These are phyloP conservation scores for Panulirus ornatus DNA, from an alignment of 1,140 invertebrate species.

Conservation along the genomic window DNA sequence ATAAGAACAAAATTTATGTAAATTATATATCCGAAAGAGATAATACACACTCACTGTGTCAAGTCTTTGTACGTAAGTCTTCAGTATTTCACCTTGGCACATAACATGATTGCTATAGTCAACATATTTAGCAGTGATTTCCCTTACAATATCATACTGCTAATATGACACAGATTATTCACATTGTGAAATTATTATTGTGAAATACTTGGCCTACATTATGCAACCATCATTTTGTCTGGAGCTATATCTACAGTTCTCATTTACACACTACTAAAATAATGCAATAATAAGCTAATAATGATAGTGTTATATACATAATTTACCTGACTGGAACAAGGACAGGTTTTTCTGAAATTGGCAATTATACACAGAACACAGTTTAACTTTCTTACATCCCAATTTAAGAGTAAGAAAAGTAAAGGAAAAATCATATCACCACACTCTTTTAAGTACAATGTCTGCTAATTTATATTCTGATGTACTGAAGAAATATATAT, in stretches of 20 bases:
- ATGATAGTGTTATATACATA: slow-evolving; percentile 28
- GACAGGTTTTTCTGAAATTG: neutral
- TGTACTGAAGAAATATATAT: no score
- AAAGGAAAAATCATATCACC: no score
- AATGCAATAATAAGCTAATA: neutral
- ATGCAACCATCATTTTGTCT: neutral
- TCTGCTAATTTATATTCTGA: no score
- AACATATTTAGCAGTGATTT: neutral
- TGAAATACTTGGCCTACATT: neutral
- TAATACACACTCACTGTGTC: slow-evolving; percentile 17
- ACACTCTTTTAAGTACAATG: no score
- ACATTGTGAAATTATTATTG: neutral
- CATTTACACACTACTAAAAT: neutral
- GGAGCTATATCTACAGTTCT: neutral
- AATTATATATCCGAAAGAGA: neutral
- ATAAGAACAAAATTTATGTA: neutral
- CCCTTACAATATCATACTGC: neutral
- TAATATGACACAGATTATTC: neutral
- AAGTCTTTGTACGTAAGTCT: slow-evolving; percentile 36
- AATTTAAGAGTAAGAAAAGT: no score
- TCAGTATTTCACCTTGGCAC: slow-evolving; percentile 37
- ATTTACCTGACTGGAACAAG: slow-evolving; percentile 27
- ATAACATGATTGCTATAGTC: slow-evolving; percentile 11
- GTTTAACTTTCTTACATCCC: no score
- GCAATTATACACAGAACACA: neutral